These are phyloP conservation scores for Mungos mungo DNA, from an alignment of 2,113 vertebrate genomes.

Conservation along the genomic window DNA sequence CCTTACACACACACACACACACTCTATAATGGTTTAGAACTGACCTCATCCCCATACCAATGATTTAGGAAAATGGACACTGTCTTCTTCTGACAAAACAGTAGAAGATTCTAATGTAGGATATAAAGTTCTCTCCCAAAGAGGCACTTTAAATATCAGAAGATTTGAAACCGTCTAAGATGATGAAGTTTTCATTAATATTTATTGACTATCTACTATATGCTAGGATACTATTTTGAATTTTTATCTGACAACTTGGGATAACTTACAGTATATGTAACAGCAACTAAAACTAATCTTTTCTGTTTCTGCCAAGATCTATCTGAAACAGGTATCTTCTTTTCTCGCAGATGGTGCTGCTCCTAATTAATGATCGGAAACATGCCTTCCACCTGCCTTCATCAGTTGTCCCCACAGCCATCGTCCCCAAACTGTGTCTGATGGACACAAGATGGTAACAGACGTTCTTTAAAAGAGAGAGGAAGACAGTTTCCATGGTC, in stretches of 20 bases:
- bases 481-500: background rate
- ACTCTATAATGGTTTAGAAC: background rate
- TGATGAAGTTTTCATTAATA: background rate
- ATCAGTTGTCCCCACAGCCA: background rate
- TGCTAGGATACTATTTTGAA: background rate
- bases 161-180: conserved; percentile 13
- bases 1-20: background rate
- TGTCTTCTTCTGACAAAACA: conserved; percentile 34
- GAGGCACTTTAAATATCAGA: conserved; percentile 26
- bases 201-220: background rate
- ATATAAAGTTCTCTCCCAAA: background rate
- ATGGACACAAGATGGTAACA: background rate
- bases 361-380: background rate
- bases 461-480: background rate
- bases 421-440: background rate
- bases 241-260: conserved; percentile 27
- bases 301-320: background rate
- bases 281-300: background rate
- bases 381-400: background rate
- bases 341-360: background rate
- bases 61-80: conserved; percentile 21
- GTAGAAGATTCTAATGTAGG: background rate
- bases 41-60: background rate
- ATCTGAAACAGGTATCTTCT: background rate
- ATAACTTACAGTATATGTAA: conserved; percentile 8